phyloP scores from a whole-genome alignment of 1,140 invertebrate genomes.

The Thaumetopoea pityocampa region DNA sequence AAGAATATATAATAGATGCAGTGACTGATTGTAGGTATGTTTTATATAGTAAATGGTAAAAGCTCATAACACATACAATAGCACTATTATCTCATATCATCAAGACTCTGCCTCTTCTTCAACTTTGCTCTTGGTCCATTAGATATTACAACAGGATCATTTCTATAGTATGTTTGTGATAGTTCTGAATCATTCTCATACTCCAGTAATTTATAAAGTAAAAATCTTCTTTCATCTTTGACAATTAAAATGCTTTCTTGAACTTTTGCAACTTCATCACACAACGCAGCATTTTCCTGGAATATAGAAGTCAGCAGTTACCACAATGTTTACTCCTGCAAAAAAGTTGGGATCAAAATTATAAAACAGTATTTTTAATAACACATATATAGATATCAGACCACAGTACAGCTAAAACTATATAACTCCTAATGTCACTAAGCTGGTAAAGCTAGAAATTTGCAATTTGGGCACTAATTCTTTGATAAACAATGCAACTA shows the following conservation, averaged over 20 bases:
- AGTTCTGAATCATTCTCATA: constrained; percentile 78
- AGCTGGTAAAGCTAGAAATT: too few relatives aligned
- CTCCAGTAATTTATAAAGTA: constrained; percentile 81
- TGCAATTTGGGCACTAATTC: too few relatives aligned
- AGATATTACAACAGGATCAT: constrained; percentile 30
- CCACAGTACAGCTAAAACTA: too few relatives aligned
- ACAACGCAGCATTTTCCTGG: constrained; percentile 88
- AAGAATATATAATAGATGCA: too few relatives aligned
- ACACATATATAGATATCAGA: too few relatives aligned
- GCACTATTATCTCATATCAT: constrained; percentile 39
- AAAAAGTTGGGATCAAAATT: neutral
- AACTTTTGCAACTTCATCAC: constrained; percentile 86
- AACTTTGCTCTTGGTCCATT: constrained; percentile 55
- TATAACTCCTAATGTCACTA: too few relatives aligned
- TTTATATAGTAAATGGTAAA: too few relatives aligned
- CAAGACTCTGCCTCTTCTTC: constrained; percentile 52
- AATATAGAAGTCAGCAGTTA: constrained; percentile 1
- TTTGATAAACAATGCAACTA: too few relatives aligned
- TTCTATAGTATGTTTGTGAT: constrained; percentile 33
- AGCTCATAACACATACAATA: neutral
- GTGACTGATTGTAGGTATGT: too few relatives aligned
- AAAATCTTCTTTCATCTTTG: constrained; percentile 86
- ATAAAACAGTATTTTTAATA: neutral
- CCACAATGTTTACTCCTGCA: neutral
- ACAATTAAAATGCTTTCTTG: constrained; percentile 85